Evolutionary conservation across 2,888 invertebrate species (phyloP), one percentile per base, ranked within the genome.

Genomic region (Hedya salicella): DNA sequence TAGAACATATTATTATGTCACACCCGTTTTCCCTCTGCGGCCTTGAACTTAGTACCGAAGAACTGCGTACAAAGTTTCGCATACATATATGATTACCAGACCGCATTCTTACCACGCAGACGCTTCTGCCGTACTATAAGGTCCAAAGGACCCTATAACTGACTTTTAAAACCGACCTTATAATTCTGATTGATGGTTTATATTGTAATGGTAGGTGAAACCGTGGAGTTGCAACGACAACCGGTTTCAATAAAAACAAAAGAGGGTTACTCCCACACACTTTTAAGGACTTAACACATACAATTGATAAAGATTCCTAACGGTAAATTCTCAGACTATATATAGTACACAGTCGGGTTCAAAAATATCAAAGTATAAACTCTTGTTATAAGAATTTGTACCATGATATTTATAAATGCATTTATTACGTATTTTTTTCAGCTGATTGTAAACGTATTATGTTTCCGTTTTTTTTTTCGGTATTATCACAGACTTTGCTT

Each of bases 21-120:
- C 54, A 44, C 44, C 17, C 30, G 17, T 14, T 48, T 49, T 6
- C 39, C 67, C 36, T 50, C 60, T 49, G 53, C 70, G 72, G 60
- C 82, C 82, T 79, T 81, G 80, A 82, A 81, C 82, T 80, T 78
- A 68, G 71, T 72, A 72, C 73, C 69, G 72, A 71, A 70, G 71
- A 71, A 70, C 69, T 70, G 66, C 73, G 74, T 76, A 77, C 78
- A 73, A 74, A 74, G 74, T 75, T 60, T 76, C 71, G 75, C 75
- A 77, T 73, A 56, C 19, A 48, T 53, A n/a, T 71, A 69, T 71
- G n/a, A n/a, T n/a, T n/a, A n/a, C 69, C 70, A 69, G 70, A 72
- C 71, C 67, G 66, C 72, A 74, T 71, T 71, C 71, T 69, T 71
- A 42, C 36, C 52, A 40, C 57, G 59, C 56, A 57, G 57, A 52